phyloP scores from a whole-genome alignment of 1,140 invertebrate genomes.

The Anoplophora glabripennis region DNA sequence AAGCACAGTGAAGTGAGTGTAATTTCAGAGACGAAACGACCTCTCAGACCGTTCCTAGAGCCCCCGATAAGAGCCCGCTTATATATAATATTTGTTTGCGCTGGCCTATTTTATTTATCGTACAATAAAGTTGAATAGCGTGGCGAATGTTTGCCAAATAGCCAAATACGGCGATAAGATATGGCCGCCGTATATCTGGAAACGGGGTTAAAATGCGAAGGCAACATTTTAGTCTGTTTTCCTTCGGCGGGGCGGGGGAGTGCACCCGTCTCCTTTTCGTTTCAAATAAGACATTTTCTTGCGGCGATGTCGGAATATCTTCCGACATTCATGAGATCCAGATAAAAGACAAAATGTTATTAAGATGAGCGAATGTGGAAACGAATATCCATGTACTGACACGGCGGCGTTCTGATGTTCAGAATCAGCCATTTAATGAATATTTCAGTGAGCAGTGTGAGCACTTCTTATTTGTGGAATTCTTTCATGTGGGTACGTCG shows the following conservation, averaged over 20 bases:
- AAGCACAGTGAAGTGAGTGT: background rate
- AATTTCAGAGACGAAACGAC: background rate
- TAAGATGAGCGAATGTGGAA: conserved; percentile 29
- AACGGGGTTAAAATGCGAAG: background rate
- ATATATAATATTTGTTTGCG: conserved; percentile 28
- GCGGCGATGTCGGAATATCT: background rate
- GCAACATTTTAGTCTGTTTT: background rate
- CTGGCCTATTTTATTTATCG: conserved; percentile 19
- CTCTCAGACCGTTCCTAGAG: conserved; percentile 3
- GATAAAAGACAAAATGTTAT: conserved; percentile 28
- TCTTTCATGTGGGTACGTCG: conserved; percentile 24
- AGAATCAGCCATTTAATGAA: conserved; percentile 23
- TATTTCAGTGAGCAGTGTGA: conserved; percentile 23
- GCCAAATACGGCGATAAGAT: conserved; percentile 11
- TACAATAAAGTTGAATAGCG: conserved; percentile 10
- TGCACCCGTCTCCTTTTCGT: too few species aligned
- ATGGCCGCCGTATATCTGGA: conserved; percentile 3
- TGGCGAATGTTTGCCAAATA: conserved; percentile 14
- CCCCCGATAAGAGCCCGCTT: conserved; percentile 8
- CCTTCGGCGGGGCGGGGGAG: background rate
- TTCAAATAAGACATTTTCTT: background rate
- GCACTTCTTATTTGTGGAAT: conserved; percentile 25
- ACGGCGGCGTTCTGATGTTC: conserved; percentile 1
- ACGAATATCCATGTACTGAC: conserved; percentile 23
- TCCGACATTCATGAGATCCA: conserved; percentile 24